phyloP scores from a whole-genome alignment of 1,140 invertebrate genomes.

The Capitella teleta region DNA sequence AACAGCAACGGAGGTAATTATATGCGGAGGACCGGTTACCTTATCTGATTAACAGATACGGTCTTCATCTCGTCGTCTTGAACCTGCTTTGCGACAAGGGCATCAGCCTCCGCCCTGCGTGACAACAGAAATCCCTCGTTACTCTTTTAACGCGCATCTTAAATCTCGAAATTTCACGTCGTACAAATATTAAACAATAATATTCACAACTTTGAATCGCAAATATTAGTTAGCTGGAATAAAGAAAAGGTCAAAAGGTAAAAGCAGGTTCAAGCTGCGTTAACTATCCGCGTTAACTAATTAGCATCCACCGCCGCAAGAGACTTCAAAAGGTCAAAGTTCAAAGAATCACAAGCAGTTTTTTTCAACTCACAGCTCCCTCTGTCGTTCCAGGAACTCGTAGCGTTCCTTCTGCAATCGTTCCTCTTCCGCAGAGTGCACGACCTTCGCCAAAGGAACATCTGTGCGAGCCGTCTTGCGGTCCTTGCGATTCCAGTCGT shows the following conservation, averaged over 20 bases:
- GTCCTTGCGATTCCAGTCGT: constrained; percentile 70
- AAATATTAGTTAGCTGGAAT: neutral
- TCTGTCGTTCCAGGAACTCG: constrained; percentile 19
- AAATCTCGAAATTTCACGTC: neutral
- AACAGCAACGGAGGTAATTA: too few relatives aligned
- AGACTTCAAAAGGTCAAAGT: neutral
- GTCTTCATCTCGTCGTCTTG: too few relatives aligned
- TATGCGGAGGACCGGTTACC: too few relatives aligned
- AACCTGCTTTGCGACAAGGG: too few relatives aligned
- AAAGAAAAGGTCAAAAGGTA: neutral
- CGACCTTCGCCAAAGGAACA: constrained; percentile 67
- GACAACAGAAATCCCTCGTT: too few relatives aligned
- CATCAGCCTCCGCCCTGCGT: too few relatives aligned
- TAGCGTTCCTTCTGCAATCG: constrained; percentile 26
- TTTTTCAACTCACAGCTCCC: constrained; percentile 9
- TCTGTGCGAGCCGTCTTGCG: constrained; percentile 81
- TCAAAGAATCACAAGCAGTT: neutral
- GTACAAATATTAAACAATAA: neutral
- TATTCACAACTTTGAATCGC: neutral
- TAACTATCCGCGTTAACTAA: too few relatives aligned
- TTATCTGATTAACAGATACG: too few relatives aligned
- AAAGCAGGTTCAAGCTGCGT: too few relatives aligned
- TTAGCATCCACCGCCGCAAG: neutral
- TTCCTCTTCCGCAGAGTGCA: constrained; percentile 63
- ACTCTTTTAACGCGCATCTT: neutral